Conservation (phyloP, 2,113 vertebrate genomes). For the Urocolius indicus region DNA sequence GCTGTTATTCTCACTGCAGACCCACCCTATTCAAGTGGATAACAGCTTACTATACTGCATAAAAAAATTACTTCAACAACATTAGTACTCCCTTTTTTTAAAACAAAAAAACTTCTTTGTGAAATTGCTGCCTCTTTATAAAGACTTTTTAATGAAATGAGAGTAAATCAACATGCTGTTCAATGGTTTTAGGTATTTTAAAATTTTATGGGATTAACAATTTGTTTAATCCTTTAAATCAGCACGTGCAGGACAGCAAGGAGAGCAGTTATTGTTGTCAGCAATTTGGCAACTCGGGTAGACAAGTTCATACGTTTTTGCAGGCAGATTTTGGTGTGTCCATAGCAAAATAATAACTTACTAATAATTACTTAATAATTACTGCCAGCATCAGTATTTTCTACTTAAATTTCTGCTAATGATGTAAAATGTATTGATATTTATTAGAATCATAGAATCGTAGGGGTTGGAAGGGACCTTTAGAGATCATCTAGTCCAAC, state of each 20-base stretch:
- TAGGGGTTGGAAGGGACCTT: no score
- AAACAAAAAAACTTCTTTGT: not conserved
- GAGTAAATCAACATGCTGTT: not conserved
- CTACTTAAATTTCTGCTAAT: not conserved
- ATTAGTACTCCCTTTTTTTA: not conserved
- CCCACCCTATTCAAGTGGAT: not conserved
- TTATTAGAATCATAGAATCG: no score
- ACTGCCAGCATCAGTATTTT: not conserved
- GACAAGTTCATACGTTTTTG: conserved; percentile 67
- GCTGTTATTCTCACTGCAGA: not conserved
- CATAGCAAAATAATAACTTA: not conserved
- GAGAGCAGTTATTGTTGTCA: conserved; percentile 49
- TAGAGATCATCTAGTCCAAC: no score
- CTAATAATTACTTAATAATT: no score
- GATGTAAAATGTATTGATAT: not conserved
- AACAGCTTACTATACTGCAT: not conserved
- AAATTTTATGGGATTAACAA: not conserved
- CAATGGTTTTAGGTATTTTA: not conserved
- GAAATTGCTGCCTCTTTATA: not conserved
- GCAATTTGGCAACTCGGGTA: conserved; percentile 48
- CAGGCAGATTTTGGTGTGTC: conserved; percentile 56
- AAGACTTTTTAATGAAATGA: not conserved
- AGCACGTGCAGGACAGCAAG: not conserved
- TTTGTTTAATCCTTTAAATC: conserved; percentile 57
- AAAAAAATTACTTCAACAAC: not conserved